Evolutionary conservation across 2,797 vertebrate species (phyloP).

Genomic region (Peromyscus eremicus): DNA sequence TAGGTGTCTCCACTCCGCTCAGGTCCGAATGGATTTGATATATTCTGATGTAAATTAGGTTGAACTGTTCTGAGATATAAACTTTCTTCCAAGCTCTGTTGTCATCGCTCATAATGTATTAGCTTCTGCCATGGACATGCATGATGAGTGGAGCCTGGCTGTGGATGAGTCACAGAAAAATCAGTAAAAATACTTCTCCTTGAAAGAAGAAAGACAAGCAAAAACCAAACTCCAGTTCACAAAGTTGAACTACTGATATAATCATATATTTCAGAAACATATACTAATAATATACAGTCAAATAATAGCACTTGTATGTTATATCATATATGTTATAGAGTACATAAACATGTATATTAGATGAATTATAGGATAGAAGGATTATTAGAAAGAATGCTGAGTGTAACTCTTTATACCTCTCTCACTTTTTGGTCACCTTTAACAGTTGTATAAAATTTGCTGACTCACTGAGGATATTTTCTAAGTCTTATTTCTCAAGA

Average conservation of each 20-base stretch:
- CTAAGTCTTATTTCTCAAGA: background rate
- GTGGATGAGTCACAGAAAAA: constrained; percentile 41
- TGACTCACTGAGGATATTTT: background rate
- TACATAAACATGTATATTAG: background rate
- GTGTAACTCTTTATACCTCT: background rate
- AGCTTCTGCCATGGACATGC: background rate
- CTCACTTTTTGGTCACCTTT: background rate
- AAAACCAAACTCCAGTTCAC: background rate
- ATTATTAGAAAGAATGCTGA: background rate
- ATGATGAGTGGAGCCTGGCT: background rate
- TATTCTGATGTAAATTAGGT: constrained; percentile 49
- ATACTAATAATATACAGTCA: background rate
- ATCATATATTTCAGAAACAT: background rate
- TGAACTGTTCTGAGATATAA: constrained; percentile 35
- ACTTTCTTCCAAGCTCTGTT: constrained; percentile 33
- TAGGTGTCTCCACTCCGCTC: background rate
- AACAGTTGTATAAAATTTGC: background rate
- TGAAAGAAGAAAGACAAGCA: constrained; percentile 40
- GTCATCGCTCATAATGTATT: constrained; percentile 53
- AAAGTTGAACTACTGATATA: background rate
- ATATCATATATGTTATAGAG: background rate
- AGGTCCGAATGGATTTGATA: background rate
- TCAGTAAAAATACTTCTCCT: constrained; percentile 2
- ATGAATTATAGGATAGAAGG: background rate
- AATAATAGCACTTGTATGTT: background rate